Evolutionary conservation across 2,888 invertebrate species (phyloP).

Genomic region (Andricus curvator): DNA sequence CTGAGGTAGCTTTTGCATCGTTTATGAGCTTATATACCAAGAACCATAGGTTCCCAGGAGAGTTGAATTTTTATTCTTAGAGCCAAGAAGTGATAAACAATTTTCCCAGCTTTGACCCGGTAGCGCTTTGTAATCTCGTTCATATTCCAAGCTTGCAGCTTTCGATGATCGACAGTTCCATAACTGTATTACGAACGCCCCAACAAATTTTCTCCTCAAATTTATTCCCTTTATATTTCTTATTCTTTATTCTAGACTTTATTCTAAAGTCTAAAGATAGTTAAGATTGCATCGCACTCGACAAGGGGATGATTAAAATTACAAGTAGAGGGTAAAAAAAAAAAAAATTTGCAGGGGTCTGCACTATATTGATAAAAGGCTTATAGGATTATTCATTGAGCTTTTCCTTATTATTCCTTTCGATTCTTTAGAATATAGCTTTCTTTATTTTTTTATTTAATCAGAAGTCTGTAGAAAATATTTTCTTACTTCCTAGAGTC

Average conservation of each 20-base stretch:
- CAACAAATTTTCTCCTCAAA: background rate
- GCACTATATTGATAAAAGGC: background rate
- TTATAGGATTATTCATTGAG: background rate
- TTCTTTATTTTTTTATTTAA: background rate
- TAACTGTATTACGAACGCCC: constrained; percentile 60
- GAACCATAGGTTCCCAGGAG: constrained; percentile 42
- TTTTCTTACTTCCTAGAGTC: background rate
- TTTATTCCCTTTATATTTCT: background rate
- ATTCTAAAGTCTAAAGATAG: constrained; percentile 1
- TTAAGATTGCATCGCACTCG: background rate
- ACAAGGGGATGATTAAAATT: constrained; percentile 33
- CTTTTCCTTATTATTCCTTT: background rate
- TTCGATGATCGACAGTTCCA: constrained; percentile 63
- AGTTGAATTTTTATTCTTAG: constrained; percentile 68
- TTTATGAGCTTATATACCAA: constrained; percentile 37
- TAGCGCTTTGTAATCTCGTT: constrained; percentile 52
- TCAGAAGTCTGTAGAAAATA: background rate
- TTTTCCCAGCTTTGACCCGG: constrained; percentile 55
- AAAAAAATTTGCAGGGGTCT: too few relatives aligned
- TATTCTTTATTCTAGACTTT: background rate
- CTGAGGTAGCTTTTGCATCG: constrained; percentile 23
- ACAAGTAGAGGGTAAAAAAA: background rate
- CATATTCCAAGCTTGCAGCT: constrained; percentile 61
- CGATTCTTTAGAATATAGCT: background rate
- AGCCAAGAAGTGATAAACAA: constrained; percentile 63